Conservation (phyloP, 2,797 vertebrate species). For the Semotilus atromaculatus region DNA sequence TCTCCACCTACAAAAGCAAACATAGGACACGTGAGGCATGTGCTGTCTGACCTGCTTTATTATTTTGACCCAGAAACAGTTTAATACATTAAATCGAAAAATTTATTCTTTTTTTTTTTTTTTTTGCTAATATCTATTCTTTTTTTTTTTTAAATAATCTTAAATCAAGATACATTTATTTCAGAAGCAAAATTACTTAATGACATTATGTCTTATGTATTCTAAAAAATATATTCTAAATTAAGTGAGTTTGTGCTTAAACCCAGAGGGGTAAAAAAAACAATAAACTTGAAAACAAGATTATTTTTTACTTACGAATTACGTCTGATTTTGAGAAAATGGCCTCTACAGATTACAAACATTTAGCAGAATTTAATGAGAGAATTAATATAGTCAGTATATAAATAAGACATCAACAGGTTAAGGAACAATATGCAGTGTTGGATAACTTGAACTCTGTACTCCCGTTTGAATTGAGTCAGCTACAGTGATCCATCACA, state of each 20-base stretch:
- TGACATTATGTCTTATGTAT: too few species aligned
- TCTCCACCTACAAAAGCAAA: conserved; percentile 57
- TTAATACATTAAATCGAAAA: background rate
- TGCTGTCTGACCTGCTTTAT: background rate
- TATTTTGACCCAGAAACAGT: background rate
- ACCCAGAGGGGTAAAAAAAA: too few species aligned
- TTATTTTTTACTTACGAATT: too few species aligned
- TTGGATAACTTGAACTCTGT: background rate
- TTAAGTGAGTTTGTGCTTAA: too few species aligned
- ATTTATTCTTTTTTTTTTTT: too few species aligned
- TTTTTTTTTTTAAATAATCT: background rate
- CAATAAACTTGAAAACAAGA: too few species aligned
- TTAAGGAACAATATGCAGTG: too few species aligned
- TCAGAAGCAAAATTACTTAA: background rate
- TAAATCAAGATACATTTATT: background rate
- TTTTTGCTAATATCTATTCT: background rate
- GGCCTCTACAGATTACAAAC: background rate
- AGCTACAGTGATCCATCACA: background rate
- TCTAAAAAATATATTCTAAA: too few species aligned
- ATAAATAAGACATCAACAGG: too few species aligned
- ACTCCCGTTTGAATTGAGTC: too few species aligned
- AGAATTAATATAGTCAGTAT: too few species aligned
- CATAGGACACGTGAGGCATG: background rate
- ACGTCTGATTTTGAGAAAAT: too few species aligned
- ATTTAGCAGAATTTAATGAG: background rate